Conservation (phyloP, 2,888 invertebrate genomes). For the Callimorpha dominula region DNA sequence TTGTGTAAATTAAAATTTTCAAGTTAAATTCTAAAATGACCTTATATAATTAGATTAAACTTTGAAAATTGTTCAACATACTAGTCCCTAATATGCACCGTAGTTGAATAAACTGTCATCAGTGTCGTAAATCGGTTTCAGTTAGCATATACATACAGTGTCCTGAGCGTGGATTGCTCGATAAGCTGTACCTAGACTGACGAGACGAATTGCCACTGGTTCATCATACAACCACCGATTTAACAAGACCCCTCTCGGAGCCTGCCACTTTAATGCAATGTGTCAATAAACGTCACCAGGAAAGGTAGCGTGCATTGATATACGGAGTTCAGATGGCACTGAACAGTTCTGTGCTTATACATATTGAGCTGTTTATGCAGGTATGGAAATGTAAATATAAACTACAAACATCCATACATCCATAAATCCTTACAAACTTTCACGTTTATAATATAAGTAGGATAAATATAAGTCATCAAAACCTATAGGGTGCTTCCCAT, state of each 20-base stretch:
- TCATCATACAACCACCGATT: constrained; percentile 53
- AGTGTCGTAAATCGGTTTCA: constrained; percentile 80
- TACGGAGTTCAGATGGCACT: constrained; percentile 44
- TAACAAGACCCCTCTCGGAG: constrained; percentile 57
- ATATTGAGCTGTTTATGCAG: constrained; percentile 33
- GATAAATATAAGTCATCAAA: no score
- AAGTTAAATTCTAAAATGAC: not conserved
- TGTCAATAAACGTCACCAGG: constrained; percentile 39
- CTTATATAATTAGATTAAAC: not conserved
- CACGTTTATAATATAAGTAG: no score
- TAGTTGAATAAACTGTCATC: constrained; percentile 72
- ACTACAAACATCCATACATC: no score
- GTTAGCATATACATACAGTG: constrained; percentile 73
- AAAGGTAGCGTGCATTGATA: constrained; percentile 43
- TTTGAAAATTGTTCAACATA: constrained; percentile 63
- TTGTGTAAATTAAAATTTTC: not conserved
- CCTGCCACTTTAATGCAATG: constrained; percentile 7
- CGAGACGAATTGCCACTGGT: constrained; percentile 72
- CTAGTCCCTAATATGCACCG: constrained; percentile 47
- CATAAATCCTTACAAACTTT: no score
- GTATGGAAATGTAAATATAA: constrained; percentile 18
- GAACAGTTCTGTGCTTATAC: constrained; percentile 43
- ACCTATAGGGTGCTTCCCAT: no score
- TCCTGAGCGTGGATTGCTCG: constrained; percentile 71
- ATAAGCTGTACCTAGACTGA: constrained; percentile 75